A percentile compares a stretch with the other conserved stretches of the same genome.
Conservation (phyloP, 1,140 invertebrate species). For the Archivesica marissinica region DNA sequence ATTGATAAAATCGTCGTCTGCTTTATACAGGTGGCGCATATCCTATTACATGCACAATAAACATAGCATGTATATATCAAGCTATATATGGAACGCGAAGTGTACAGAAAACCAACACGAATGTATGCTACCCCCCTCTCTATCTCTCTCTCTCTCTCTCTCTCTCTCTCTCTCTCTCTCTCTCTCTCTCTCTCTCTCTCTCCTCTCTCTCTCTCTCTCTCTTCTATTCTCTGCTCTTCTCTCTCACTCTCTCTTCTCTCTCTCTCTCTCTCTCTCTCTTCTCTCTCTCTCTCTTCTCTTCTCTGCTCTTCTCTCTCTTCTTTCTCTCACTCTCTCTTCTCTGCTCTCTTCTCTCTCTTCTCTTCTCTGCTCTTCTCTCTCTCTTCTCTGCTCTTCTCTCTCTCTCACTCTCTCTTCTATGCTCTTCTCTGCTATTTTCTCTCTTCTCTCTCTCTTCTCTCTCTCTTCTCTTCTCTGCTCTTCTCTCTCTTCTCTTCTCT, state of each 20-base stretch:
- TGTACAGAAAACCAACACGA: no score
- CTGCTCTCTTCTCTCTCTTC: slow-evolving; percentile 27
- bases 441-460: neutral
- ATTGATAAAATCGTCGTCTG: no score
- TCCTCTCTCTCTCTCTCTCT: no score
- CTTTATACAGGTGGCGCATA: no score
- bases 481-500: neutral
- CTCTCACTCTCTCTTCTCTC: neutral
- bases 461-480: slow-evolving; percentile 1
- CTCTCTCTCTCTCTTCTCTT: neutral
- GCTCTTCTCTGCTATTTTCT: neutral
- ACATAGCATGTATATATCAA: no score
- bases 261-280: neutral
- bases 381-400: slow-evolving; percentile 13
- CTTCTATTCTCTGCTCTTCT: no score
- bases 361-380: neutral
- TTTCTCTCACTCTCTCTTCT: slow-evolving; percentile 20
- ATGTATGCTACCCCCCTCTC: no score
- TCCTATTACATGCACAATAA: no score
- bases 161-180: no score
- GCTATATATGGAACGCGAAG: no score
- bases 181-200: no score
- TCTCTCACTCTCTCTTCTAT: slow-evolving; percentile 37
- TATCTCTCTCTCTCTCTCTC: no score
- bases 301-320: neutral